phyloP scores from a whole-genome alignment of 2,113 vertebrate genomes.

The Paedocypris sp. region DNA sequence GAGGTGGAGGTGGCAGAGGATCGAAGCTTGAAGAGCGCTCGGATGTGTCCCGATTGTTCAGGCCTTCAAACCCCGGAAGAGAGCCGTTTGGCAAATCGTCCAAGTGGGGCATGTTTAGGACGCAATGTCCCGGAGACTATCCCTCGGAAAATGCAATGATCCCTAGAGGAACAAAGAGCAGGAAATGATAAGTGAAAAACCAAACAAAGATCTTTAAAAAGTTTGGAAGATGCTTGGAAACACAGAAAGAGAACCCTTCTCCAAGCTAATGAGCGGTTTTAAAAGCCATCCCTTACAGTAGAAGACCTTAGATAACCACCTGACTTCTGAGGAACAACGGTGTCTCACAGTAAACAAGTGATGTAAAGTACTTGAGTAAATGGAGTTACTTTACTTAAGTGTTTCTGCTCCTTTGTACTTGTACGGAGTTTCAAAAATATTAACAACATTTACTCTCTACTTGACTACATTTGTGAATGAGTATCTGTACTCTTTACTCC shows the following conservation, averaged over 20 bases:
- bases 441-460: too few relatives aligned
- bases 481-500: too few relatives aligned
- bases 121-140: slow-evolving; percentile 43
- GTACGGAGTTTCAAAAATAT: too few relatives aligned
- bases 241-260: neutral
- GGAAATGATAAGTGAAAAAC: neutral
- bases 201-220: neutral
- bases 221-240: neutral
- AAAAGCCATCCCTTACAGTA: too few relatives aligned
- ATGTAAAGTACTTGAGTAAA: neutral
- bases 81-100: slow-evolving; percentile 55
- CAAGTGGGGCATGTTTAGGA: slow-evolving; percentile 49
- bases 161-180: slow-evolving; percentile 39
- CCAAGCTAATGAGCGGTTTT: neutral
- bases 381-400: neutral
- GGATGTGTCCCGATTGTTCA: slow-evolving; percentile 42
- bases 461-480: too few relatives aligned
- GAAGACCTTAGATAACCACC: neutral
- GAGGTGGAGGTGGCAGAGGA: slow-evolving; percentile 75
- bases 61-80: slow-evolving; percentile 24
- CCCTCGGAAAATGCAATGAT: slow-evolving; percentile 48
- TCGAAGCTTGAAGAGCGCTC: slow-evolving; percentile 57
- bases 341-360: neutral
- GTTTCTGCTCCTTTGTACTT: too few relatives aligned
- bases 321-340: neutral